phyloP scores from a whole-genome alignment of 1,140 invertebrate species.

The Ostrea denselamellosa region DNA sequence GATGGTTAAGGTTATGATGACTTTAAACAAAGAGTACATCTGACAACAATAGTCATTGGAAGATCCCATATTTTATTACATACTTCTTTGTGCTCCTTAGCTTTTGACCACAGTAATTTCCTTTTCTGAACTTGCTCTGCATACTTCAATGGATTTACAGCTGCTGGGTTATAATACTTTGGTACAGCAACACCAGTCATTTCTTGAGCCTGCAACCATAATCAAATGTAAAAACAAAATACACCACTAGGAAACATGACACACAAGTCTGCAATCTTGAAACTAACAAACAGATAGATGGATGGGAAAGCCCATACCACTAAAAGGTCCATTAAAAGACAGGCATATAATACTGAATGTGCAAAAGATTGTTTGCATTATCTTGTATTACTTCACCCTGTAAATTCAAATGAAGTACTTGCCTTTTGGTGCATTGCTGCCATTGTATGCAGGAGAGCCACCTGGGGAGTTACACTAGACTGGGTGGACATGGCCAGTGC shows the following conservation, averaged over 20 bases:
- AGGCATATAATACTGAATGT: no score
- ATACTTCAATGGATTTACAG: conserved; percentile 89
- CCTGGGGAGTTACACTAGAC: conserved; percentile 73
- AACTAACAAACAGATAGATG: no score
- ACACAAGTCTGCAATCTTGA: no score
- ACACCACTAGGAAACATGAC: no score
- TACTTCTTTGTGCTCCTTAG: conserved; percentile 80
- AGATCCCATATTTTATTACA: conserved; percentile 4
- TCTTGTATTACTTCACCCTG: no score
- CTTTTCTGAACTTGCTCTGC: conserved; percentile 93
- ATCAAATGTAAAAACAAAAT: background rate
- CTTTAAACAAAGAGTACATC: no score
- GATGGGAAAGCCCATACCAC: no score
- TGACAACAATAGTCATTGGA: no score
- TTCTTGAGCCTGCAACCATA: conserved; percentile 72
- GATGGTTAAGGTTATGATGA: no score
- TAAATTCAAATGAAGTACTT: background rate
- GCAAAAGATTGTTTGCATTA: no score
- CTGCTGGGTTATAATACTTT: conserved; percentile 90
- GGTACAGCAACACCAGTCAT: conserved; percentile 78
- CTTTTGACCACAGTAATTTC: conserved; percentile 89
- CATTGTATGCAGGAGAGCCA: conserved; percentile 76
- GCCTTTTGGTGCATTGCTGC: conserved; percentile 77
- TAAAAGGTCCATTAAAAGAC: no score
- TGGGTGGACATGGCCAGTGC: conserved; percentile 51